Base-by-base conservation (phyloP, 2,797 vertebrate species). In the Prionace glauca region DNA sequence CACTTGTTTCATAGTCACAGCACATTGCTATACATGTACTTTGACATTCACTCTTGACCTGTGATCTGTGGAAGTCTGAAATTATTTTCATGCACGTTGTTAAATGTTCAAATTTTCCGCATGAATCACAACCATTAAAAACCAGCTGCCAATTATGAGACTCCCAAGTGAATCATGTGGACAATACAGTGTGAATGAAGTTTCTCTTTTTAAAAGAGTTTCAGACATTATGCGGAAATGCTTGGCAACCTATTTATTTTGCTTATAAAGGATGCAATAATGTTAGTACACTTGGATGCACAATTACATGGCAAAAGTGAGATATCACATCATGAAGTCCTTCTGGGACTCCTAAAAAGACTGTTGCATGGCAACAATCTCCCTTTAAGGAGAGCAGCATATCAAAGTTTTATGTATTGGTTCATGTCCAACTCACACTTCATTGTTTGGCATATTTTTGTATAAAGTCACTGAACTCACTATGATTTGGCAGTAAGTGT, bases 401-500 rank as follows among this genome's bases (percentile, higher is more conserved):
- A 90, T 60, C 87, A 62, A n/a, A 62, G 50, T 90, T 24, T 3
- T 90, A 62, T 90, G 29, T 62, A 5, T 84, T 24, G 41, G 24
- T 45, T 45, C 87, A 90, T n/a, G 56, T 90, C 87, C 87, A 90
- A 90, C 87, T 60, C 4, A 60, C 50, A 88, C 50, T 88, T 90
- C 56, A 18, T 62, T 60, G 50, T 90, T 90, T 60, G 56, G 87
- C 26, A 60, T 62, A 16, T 90, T 32, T 32, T 90, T 90, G 29
- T 62, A 90, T 62, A 90, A 90, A 90, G 81, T 41, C 41, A 84
- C 81, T 84, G 81, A 84, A 84, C 41, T 45, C 1, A 9, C 81
- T 45, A 84, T 90, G 87, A 60, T 90, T 90, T 90, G 87, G 56
- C 87, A 90, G 8, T 90, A 90, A 16, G 87, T 62, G 26, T 90